Percentiles rank a stretch among this genome's conserved stretches.
Evolutionary conservation across 1,140 invertebrate genomes (phyloP).

Genomic region (Yoshiicerus persimilis): DNA sequence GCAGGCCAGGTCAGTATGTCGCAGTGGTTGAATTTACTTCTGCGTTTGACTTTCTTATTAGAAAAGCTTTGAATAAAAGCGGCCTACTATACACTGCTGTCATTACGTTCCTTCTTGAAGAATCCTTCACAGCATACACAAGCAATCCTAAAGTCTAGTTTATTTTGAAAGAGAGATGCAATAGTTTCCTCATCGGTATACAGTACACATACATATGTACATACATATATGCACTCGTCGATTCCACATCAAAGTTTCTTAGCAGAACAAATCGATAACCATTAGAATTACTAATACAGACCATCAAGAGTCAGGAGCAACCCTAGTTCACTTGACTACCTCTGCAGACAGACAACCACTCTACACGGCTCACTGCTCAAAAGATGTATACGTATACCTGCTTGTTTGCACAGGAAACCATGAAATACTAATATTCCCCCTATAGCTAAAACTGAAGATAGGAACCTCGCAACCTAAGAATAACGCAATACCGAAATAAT

Average conservation of each 20-base stretch:
- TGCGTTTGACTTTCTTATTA: no score
- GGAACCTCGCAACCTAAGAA: no score
- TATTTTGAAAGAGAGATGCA: neutral
- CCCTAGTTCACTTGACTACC: neutral
- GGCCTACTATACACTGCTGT: no score
- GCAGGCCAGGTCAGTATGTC: no score
- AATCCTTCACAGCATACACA: no score
- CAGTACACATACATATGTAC: neutral
- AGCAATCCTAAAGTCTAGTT: neutral
- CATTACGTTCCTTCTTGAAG: no score
- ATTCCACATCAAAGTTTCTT: neutral
- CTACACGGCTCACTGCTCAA: neutral
- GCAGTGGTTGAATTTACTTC: no score
- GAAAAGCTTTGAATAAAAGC: no score
- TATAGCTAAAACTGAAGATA: neutral
- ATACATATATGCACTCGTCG: neutral
- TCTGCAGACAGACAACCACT: neutral
- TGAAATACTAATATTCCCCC: no score
- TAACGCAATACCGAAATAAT: neutral
- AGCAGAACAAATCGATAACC: slow-evolving; percentile 25
- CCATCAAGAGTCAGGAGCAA: neutral
- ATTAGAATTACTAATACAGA: slow-evolving; percentile 39
- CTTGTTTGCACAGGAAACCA: neutral
- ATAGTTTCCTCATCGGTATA: neutral
- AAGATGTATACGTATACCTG: neutral